Evolutionary conservation across 2,113 vertebrate species (phyloP), one percentile per base, ranked within the genome.

Genomic region (Notothenia rossii): DNA sequence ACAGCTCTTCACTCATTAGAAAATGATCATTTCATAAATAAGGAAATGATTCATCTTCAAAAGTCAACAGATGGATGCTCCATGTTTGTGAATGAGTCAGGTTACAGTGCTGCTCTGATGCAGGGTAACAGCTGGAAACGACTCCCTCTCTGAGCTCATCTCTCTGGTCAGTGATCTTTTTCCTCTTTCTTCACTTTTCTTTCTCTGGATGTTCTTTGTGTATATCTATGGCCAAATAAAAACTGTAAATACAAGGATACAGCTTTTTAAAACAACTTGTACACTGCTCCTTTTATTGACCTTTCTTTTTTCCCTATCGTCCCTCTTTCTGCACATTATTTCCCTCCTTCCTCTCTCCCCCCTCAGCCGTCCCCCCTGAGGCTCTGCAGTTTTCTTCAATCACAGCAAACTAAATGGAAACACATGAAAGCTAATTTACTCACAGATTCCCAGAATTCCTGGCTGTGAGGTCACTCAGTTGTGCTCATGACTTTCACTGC

Each of bases 381-480:
- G 83, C 82, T 58, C 55, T 2, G 63, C 81, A 58, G 64, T 86
- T 84, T 60, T 17, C 83, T 73, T 83, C 84, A 77, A 69, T 91
- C 77, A 68, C 49, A 58, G 76, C 60, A 49, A 54, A 71, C 53
- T 86, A 88, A 92, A 82, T 83, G 88, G 88, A 92, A 92, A 89
- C 92, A 93, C 82, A 86, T 89, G 90, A 66, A 77, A 29, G 10
- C 73, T 86, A 75, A 43, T 88, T 91, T 86, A 75, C 72, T 74
- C 77, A 76, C 59, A 77, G 85, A 91, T 91, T 91, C 90, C 85
- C 85, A 92, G 88, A 91, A 93, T 93, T 93, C 89, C 86, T 83
- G 54, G 15, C 71, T 10, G 55, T 90, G 89, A 92, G 89, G 89
- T 92, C 90, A 93, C 86, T 33, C 45, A 20, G 50, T 58, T 68